Conservation (phyloP, 2,113 vertebrate genomes). For the Antechinus flavipes region DNA sequence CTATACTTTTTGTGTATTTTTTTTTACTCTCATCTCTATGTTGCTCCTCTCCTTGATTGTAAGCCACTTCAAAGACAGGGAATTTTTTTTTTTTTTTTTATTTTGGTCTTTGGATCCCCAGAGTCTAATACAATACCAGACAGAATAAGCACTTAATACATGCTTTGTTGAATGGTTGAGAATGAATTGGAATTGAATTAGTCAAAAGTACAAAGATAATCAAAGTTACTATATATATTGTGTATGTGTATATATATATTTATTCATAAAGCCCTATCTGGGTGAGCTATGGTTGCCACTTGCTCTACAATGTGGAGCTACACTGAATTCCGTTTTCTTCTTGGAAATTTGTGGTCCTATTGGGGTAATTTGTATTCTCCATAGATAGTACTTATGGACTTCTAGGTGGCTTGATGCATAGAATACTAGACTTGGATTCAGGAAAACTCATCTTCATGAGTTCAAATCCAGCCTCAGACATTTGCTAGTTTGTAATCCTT, state of each 20-base stretch:
- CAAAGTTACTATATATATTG: neutral
- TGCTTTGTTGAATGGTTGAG: neutral
- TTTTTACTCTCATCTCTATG: neutral
- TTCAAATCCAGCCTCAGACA: neutral
- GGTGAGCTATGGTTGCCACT: neutral
- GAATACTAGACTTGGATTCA: neutral
- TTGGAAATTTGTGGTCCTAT: neutral
- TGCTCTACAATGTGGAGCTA: neutral
- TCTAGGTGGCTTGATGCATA: neutral
- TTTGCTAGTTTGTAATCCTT: neutral
- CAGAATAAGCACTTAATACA: neutral
- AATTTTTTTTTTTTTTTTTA: neutral
- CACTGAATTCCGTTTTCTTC: neutral
- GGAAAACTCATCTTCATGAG: neutral
- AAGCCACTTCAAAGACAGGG: neutral
- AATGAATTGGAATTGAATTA: neutral
- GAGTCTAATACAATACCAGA: neutral
- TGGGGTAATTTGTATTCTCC: conserved; percentile 5
- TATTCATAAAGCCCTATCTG: neutral
- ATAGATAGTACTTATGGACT: neutral
- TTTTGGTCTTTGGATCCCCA: neutral
- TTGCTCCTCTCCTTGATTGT: neutral
- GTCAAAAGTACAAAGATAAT: neutral
- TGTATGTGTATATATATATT: too few species aligned
- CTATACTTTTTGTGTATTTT: neutral